These are phyloP conservation scores for Alaudala cheleensis DNA, from an alignment of 2,113 vertebrate species.

Conservation along the genomic window DNA sequence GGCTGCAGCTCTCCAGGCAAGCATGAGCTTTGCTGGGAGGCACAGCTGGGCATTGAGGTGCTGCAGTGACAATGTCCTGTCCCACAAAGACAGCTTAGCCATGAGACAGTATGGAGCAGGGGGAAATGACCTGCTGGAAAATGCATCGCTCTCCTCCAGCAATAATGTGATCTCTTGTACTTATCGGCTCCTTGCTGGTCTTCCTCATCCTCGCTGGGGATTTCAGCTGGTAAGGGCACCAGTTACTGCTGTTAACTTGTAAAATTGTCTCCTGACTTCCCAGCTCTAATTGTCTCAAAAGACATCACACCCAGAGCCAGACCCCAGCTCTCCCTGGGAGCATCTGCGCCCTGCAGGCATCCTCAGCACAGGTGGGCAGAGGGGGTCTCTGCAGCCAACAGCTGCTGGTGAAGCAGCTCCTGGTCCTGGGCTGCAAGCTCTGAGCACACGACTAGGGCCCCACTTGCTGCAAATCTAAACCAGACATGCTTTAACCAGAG, in stretches of 20 bases:
- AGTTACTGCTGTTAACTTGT: not conserved
- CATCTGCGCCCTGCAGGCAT: too few relatives aligned
- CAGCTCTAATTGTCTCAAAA: not conserved
- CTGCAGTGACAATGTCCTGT: not conserved
- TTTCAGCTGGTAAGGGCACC: not conserved
- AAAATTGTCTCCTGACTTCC: not conserved
- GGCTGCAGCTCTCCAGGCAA: not conserved
- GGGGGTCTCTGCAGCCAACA: not conserved
- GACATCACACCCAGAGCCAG: not conserved
- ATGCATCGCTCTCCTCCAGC: not conserved
- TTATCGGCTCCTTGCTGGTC: not conserved
- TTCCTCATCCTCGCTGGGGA: fast-evolving
- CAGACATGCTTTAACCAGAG: not conserved
- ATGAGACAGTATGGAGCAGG: not conserved
- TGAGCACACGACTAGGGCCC: not conserved
- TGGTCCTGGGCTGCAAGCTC: not conserved
- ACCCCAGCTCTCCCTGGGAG: not conserved
- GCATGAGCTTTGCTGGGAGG: too few relatives aligned
- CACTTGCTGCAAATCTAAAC: not conserved
- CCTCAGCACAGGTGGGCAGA: not conserved
- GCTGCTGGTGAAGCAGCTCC: not conserved
- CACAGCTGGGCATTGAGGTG: not conserved
- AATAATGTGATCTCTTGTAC: not conserved
- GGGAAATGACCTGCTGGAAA: slow-evolving; percentile 24
- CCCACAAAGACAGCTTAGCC: not conserved